Evolutionary conservation across 2,113 vertebrate genomes (phyloP), one percentile per base, ranked within the genome.

Genomic region (Sinocyclocheilus rhinocerous): DNA sequence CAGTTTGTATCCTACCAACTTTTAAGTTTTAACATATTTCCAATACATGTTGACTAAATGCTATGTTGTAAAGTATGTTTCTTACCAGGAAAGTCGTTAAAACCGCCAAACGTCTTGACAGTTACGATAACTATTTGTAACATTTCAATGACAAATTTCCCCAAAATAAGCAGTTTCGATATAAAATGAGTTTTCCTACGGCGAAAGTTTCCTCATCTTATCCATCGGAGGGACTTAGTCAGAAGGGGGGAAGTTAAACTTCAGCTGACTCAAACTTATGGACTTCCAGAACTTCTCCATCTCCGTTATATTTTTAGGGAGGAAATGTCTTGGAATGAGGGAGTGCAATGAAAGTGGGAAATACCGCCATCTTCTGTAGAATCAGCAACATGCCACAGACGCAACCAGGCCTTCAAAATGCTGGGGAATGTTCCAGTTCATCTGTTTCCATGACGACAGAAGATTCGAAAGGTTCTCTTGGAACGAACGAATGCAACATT

Each of bases 351-450:
- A 55, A 72, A 2, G 36, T 7, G 22, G 7, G 45, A 83, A 69
- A 72, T 11, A 83, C 9, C 65, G 81, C 48, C 81, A 83, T 83
- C 81, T 83, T 45, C 10, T 4, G 81, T 67, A 81, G 73, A 76
- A 76, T 8, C 6, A 48, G 4, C 13, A 42, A 12, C 36, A 6
- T 11, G 36, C 20, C 20, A 42, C 18, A 72, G 1, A 36, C 8
- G 26, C 13, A 67, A 72, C 9, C 36, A 10, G 36, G 70, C 70
- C 8, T 42, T 73, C 9, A 42, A 6, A 42, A 69, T 10, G 1
- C 18, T 42, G 8, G 0, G 7, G 29, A 2, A 16, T 18, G 13
- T 69, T 67, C 1, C 26, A 8, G 26, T 3, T 69, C 29, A 18
- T 69, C 15, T 69, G 65, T 33, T 18, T 18, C 15, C 7, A 69